These are phyloP conservation scores for Rhagium mordax DNA, from an alignment of 2,888 invertebrate species.

Conservation along the genomic window DNA sequence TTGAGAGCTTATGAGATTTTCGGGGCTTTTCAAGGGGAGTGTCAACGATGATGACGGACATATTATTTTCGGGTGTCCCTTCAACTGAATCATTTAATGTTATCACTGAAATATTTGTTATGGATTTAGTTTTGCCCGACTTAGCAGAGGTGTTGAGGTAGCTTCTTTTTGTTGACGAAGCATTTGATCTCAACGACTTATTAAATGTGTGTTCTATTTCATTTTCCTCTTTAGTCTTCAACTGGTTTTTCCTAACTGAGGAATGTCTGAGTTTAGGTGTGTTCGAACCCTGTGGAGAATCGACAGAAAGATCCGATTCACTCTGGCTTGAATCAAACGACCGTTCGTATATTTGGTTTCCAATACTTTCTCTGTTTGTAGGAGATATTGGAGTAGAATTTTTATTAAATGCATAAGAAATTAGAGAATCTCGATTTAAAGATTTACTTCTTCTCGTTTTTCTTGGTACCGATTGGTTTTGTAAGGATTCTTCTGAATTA, in stretches of 20 bases:
- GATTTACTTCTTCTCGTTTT: neutral
- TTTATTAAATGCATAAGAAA: neutral
- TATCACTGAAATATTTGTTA: constrained; percentile 22
- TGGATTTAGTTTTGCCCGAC: neutral
- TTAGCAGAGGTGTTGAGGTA: neutral
- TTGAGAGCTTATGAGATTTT: constrained; percentile 21
- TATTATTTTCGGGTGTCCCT: constrained; percentile 43
- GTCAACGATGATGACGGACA: constrained; percentile 32
- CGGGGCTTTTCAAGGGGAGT: constrained; percentile 33
- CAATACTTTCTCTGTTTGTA: neutral
- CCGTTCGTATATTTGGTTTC: neutral
- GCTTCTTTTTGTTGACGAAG: neutral
- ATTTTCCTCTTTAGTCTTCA: neutral
- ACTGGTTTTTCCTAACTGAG: neutral
- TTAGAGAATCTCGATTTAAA: neutral
- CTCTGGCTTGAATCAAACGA: neutral
- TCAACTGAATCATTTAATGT: constrained; percentile 28
- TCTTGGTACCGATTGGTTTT: neutral
- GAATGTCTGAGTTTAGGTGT: neutral
- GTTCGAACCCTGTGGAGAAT: neutral
- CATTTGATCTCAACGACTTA: neutral
- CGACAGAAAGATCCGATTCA: neutral
- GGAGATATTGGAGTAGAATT: neutral
- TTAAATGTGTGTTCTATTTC: neutral
- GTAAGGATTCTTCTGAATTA: neutral